Conservation (phyloP, 1,140 invertebrate species). For the Patella vulgata region DNA sequence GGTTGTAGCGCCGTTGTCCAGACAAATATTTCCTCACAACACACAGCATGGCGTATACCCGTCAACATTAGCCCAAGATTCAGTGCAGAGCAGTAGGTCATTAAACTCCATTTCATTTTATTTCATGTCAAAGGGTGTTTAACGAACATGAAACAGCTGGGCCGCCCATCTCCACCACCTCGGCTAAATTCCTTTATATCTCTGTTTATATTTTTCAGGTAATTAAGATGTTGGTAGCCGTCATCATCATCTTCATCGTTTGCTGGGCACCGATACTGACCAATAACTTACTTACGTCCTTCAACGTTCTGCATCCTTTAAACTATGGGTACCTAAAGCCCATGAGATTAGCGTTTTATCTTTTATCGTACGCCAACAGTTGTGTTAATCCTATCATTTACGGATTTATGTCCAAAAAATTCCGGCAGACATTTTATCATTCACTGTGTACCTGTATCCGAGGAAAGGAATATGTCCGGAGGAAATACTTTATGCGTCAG, state of each 20-base stretch:
- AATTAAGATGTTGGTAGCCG: constrained; percentile 69
- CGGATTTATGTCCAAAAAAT: constrained; percentile 84
- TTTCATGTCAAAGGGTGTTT: too few relatives aligned
- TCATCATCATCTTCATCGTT: constrained; percentile 68
- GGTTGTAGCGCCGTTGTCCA: too few relatives aligned
- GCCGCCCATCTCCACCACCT: too few relatives aligned
- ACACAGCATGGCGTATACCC: too few relatives aligned
- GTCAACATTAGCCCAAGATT: too few relatives aligned
- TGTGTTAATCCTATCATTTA: constrained; percentile 84
- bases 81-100: too few relatives aligned
- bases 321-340: constrained; percentile 73
- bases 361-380: constrained; percentile 71
- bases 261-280: constrained; percentile 70
- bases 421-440: constrained; percentile 74
- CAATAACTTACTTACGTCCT: constrained; percentile 67
- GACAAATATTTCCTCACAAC: too few relatives aligned
- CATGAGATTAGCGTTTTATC: constrained; percentile 74
- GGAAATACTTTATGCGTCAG: constrained; percentile 30
- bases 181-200: too few relatives aligned
- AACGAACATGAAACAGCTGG: too few relatives aligned
- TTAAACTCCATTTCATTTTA: too few relatives aligned
- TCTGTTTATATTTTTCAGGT: too few relatives aligned
- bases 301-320: constrained; percentile 69
- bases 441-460: constrained; percentile 28
- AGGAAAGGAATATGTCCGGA: constrained; percentile 23